These are phyloP conservation scores for Anolis carolinensis DNA, from an alignment of 2,113 vertebrate species.

Conservation along the genomic window DNA sequence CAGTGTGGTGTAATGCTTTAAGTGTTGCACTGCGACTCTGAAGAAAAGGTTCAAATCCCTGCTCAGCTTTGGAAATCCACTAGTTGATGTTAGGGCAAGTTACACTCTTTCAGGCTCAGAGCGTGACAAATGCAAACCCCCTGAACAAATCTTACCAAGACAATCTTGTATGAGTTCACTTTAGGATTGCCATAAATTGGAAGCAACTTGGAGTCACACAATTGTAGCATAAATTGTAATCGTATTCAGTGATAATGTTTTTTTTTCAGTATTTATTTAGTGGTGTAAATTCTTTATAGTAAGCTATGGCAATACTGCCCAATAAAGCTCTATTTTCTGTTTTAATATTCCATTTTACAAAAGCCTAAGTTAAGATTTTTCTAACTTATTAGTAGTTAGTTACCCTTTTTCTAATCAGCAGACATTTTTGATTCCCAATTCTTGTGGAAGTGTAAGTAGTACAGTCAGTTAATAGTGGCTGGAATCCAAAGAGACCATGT, in stretches of 20 bases:
- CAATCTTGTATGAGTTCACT: too few relatives aligned
- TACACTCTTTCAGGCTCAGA: too few relatives aligned
- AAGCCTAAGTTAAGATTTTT: not conserved
- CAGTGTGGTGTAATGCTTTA: too few relatives aligned
- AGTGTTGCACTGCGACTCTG: too few relatives aligned
- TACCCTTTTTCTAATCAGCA: conserved; percentile 2
- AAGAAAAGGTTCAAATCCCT: too few relatives aligned
- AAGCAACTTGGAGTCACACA: too few relatives aligned
- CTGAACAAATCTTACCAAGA: too few relatives aligned
- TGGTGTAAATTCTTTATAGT: not conserved
- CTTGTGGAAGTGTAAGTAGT: not conserved
- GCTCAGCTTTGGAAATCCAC: too few relatives aligned
- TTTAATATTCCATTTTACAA: not conserved
- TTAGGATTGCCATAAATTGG: too few relatives aligned
- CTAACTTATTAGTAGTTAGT: not conserved
- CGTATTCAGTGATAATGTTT: not conserved
- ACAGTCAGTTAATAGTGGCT: not conserved
- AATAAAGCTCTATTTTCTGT: not conserved
- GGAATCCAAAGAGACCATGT: not conserved
- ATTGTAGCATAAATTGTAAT: not conserved
- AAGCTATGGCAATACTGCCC: not conserved
- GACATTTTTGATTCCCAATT: not conserved
- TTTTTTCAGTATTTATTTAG: not conserved
- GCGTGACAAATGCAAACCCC: too few relatives aligned
- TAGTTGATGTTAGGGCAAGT: too few relatives aligned